Evolutionary conservation across 2,888 invertebrate species (phyloP).

Genomic region (Periphyllus acericola): DNA sequence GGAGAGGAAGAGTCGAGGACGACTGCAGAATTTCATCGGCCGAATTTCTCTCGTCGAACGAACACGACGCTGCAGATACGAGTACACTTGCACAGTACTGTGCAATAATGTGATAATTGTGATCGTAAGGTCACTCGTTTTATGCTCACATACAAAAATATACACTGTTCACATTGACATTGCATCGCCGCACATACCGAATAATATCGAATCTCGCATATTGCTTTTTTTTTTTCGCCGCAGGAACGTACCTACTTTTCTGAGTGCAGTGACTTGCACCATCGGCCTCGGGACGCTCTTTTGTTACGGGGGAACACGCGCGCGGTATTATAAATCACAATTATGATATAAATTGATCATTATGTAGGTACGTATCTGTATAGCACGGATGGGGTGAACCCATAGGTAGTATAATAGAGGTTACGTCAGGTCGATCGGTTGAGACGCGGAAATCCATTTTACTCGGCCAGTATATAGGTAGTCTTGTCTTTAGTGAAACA

Average conservation of each 20-base stretch:
- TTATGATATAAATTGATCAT: too few species aligned
- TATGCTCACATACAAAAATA: not conserved
- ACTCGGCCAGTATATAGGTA: too few species aligned
- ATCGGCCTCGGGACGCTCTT: not conserved
- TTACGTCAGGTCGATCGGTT: not conserved
- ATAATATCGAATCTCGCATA: not conserved
- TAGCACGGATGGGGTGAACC: too few species aligned
- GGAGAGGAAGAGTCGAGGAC: slow-evolving; percentile 12
- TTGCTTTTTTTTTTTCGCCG: not conserved
- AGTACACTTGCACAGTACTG: not conserved
- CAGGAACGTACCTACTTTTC: not conserved
- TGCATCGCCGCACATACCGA: not conserved
- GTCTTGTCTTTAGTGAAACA: too few species aligned
- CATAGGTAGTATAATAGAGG: not conserved
- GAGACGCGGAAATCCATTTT: not conserved
- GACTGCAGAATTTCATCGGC: not conserved
- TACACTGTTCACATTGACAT: not conserved
- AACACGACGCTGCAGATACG: not conserved
- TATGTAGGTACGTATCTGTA: too few species aligned
- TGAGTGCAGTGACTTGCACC: not conserved
- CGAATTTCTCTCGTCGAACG: not conserved
- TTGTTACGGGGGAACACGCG: not conserved
- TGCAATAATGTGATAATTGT: not conserved
- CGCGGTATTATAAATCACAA: not conserved
- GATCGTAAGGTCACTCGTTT: not conserved